Base-by-base conservation (phyloP, 1,140 invertebrate species). In the Aphelenchoides fujianensis region DNA sequence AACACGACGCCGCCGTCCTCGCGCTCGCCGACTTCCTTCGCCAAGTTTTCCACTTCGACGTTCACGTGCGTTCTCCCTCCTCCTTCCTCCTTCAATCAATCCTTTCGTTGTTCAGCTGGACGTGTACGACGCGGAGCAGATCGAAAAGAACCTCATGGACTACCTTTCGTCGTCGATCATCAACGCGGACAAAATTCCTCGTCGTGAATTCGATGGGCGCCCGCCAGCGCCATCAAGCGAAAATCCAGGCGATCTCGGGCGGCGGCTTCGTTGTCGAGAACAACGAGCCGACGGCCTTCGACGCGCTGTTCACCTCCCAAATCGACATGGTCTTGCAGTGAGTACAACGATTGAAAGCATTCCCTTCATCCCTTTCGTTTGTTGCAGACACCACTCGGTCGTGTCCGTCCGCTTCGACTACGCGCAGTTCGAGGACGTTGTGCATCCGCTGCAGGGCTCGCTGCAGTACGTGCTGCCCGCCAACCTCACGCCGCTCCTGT, bases 271-370 rank as follows among this genome's bases (percentile, higher is more conserved):
- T 64, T 23, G 30, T 82, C 1, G 78, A 82, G 59, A 48, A 81
- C 48, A 73, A 78, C 55, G 53, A 61, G 12, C 36, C 67, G 3
- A 64, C 66, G 31, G 59, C 70, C 31, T 66, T 82, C 31, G 81
- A 83, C 69, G 12, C 41, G 12, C 32, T 83, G 2, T 83, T 83
- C 57, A 52, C 70, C 9, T 23, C 68, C 28, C 81, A 83, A 36
- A 72, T 84, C 67, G 81, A 83, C 55, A 48, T 82, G 69, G 75
- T 72, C 1, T 61, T 83, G 59, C 83, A 85, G 81, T 82, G 59
- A 80, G 76, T 64, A 19, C 27, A n/a, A n/a, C n/a, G n/a, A n/a
- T n/a, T n/a, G n/a, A n/a, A n/a, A n/a, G n/a, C n/a, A n/a, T n/a
- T n/a, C n/a, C n/a, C n/a, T n/a, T 64, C 16, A 19, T 9, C 0